phyloP scores from a whole-genome alignment of 2,888 invertebrate genomes.

The Apodemia hepburni region DNA sequence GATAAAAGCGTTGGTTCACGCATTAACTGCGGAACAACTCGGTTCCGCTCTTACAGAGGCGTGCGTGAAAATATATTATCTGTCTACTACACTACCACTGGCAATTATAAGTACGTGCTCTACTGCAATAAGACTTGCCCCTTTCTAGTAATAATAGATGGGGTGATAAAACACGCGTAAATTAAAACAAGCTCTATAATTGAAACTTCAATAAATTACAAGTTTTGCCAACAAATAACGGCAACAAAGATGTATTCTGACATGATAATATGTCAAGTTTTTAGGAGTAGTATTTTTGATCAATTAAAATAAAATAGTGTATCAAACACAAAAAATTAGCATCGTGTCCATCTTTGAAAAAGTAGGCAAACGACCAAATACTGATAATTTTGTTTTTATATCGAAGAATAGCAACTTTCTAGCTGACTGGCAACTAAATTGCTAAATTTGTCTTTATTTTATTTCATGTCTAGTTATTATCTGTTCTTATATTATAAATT shows the following conservation, averaged over 20 bases:
- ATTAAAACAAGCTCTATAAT: constrained; percentile 63
- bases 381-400: no score
- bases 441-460: no score
- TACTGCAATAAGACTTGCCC: constrained; percentile 55
- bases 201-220: constrained; percentile 68
- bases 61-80: constrained; percentile 78
- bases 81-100: constrained; percentile 50
- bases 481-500: no score
- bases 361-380: no score
- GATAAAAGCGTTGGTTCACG: constrained; percentile 30
- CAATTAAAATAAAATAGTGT: no score
- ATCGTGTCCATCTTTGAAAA: no score
- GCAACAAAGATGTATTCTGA: neutral
- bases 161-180: constrained; percentile 52
- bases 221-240: constrained; percentile 20
- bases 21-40: constrained; percentile 46
- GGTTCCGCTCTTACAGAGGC: constrained; percentile 54
- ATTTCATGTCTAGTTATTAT: no score
- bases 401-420: no score
- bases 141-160: constrained; percentile 40
- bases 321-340: no score
- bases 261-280: neutral
- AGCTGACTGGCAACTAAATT: no score
- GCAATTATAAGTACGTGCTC: constrained; percentile 70
- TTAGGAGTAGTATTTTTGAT: no score